Evolutionary conservation across 2,888 invertebrate species (phyloP), one percentile per base, ranked within the genome.

Genomic region (Drosophila picticornis): DNA sequence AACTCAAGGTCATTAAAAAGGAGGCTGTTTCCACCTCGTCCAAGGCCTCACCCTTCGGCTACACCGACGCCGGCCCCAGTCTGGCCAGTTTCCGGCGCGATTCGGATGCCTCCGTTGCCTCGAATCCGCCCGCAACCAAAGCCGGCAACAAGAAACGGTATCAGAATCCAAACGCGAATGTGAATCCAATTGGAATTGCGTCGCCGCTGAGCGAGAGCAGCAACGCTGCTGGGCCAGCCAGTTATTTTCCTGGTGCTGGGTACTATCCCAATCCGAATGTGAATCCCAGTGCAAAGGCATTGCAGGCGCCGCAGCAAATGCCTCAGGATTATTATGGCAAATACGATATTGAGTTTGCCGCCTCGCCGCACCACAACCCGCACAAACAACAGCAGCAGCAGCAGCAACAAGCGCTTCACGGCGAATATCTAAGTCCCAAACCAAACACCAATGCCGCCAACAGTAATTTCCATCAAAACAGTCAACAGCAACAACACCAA

Each of bases 1-100:
- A 9, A 25, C 16, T 16, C 46, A 46, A 93, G 93, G 84, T 92
- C 46, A 91, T 93, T 46, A 93, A 93, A 72, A 93, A 93, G 70
- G 93, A 93, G 79, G 92, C 93, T 29, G 93, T 93, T 16, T 93
- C 93, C 50, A 92, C 93, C n/a, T 91, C 93, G 16, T 91, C 93
- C 19, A 93, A 93, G 77, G 90, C 90, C 53, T 91, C 93, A 25
- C 91, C 92, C 4, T 93, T 91, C 66, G 93, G 91, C 70, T 93
- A 92, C 60, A 46, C 46, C 25, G 93, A 94, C 60, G 68, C 91
- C 1, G 84, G 90, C 16, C 81, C 89, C 19, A 83, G 80, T 36
- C 69, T 85, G 78, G 83, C 74, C 34, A 84, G 77, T 59, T 81
- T 81, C 62, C 80, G 81, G 7, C 84, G 83, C 27, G 91, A 91